phyloP scores from a whole-genome alignment of 2,797 vertebrate species.

The Nannoperca obscura region DNA sequence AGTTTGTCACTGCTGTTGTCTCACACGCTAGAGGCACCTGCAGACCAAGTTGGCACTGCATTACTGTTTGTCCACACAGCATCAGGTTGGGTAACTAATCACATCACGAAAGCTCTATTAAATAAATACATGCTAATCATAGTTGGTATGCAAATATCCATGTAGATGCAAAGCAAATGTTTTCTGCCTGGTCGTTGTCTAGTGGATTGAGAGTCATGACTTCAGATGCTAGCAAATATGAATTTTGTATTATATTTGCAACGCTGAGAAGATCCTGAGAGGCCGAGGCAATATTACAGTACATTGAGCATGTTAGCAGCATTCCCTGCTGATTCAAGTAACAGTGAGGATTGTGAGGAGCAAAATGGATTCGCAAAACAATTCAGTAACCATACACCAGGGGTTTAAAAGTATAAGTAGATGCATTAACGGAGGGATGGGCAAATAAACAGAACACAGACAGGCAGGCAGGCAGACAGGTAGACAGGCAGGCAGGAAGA shows the following conservation, averaged over 20 bases:
- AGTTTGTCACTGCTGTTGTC: constrained; percentile 65
- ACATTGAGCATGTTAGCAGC: constrained; percentile 61
- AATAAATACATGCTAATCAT: constrained; percentile 68
- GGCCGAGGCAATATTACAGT: constrained; percentile 61
- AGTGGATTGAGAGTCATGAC: constrained; percentile 61
- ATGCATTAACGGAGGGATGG: constrained; percentile 13
- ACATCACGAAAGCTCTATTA: constrained; percentile 58
- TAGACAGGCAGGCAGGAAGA: neutral
- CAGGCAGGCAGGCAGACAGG: neutral
- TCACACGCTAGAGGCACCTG: constrained; percentile 61
- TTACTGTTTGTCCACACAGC: constrained; percentile 68
- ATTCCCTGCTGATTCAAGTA: constrained; percentile 55
- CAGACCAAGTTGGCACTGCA: constrained; percentile 46
- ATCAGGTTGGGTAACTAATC: constrained; percentile 66
- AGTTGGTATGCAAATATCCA: constrained; percentile 54
- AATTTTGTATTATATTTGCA: constrained; percentile 65
- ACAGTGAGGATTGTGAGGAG: constrained; percentile 37
- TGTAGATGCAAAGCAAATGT: constrained; percentile 59
- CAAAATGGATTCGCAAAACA: constrained; percentile 32
- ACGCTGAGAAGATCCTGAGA: constrained; percentile 52
- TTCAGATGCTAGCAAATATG: constrained; percentile 62
- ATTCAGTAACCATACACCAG: constrained; percentile 15
- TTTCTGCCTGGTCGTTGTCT: constrained; percentile 53
- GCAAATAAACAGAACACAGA: neutral
- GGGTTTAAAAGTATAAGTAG: constrained; percentile 14